Conservation (phyloP, 1,140 invertebrate genomes). For the Adelges cooleyi region DNA sequence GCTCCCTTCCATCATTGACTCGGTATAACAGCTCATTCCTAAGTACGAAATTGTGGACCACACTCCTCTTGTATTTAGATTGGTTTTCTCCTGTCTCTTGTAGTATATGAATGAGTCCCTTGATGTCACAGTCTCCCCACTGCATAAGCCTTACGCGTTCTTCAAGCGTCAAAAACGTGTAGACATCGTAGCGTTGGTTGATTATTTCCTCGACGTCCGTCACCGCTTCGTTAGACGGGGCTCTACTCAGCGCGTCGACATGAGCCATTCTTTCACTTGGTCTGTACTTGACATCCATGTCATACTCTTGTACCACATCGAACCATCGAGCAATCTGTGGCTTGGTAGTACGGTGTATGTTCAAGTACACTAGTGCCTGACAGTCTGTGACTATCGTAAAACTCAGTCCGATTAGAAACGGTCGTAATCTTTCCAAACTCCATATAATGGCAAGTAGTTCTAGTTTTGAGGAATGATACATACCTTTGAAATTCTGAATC, state of each 20-base stretch:
- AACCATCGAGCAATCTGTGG: constrained; percentile 36
- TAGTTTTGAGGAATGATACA: background rate
- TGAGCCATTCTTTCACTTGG: constrained; percentile 35
- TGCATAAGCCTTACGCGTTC: background rate
- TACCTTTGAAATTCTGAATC: background rate
- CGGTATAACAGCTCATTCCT: background rate
- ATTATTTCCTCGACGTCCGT: background rate
- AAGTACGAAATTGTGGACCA: background rate
- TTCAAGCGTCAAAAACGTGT: background rate
- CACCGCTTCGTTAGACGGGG: background rate
- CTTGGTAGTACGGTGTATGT: constrained; percentile 29
- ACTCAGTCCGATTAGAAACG: background rate
- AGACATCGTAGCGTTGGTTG: background rate
- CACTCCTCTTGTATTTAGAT: background rate
- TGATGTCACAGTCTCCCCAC: background rate
- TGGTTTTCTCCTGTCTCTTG: too few species aligned
- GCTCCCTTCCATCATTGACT: background rate
- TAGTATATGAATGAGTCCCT: too few species aligned
- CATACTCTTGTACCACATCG: constrained; percentile 34
- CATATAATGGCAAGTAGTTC: constrained; percentile 2
- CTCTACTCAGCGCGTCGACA: constrained; percentile 38
- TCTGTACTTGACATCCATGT: constrained; percentile 33
- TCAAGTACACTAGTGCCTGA: background rate
- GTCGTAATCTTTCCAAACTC: background rate
- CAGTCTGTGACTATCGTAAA: too few species aligned